phyloP scores from a whole-genome alignment of 2,797 vertebrate species.

The Smutsia temminckii region DNA sequence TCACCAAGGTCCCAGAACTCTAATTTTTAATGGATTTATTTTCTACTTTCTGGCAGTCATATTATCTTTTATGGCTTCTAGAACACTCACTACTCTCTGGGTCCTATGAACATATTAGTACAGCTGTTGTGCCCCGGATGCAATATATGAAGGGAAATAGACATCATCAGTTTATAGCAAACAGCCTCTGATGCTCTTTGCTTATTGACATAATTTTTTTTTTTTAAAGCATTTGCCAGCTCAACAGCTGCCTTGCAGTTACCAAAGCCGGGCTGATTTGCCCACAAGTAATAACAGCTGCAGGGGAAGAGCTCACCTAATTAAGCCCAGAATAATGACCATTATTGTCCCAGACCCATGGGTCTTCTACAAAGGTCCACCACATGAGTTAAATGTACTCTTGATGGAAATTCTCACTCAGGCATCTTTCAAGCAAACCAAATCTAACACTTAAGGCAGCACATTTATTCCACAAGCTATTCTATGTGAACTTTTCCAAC shows the following conservation, averaged over 20 bases:
- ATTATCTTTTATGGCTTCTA: background rate
- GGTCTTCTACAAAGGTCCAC: background rate
- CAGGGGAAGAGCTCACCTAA: background rate
- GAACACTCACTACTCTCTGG: background rate
- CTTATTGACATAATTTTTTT: background rate
- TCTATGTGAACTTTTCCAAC: background rate
- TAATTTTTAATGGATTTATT: background rate
- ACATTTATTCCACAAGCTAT: background rate
- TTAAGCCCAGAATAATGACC: background rate
- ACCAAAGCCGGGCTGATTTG: background rate
- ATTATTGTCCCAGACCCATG: background rate
- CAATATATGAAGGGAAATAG: background rate
- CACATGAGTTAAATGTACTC: background rate
- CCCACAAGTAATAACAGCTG: background rate
- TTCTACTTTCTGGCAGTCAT: conserved; percentile 2
- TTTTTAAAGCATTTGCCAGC: background rate
- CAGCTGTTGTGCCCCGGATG: background rate
- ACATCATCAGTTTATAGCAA: background rate
- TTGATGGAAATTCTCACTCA: background rate
- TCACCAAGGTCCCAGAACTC: background rate
- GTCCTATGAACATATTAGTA: background rate
- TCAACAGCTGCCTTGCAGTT: background rate
- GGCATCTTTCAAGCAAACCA: background rate
- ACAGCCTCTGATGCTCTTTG: background rate
- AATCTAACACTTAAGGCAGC: background rate